Evolutionary conservation across 2,888 invertebrate species (phyloP).

Genomic region (Antheraea assamensis): DNA sequence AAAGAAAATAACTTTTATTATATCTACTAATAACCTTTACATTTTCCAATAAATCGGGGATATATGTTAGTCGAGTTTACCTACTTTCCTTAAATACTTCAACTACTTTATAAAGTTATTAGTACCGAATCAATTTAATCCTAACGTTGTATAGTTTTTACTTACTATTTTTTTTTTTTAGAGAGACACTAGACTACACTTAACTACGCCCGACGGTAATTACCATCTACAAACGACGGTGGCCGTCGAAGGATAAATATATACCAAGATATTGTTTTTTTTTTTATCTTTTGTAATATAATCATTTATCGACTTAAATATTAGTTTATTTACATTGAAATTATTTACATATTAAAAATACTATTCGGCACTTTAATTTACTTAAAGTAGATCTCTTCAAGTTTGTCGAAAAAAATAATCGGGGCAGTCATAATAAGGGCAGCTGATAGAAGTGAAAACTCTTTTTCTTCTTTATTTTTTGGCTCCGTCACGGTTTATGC

Average conservation of each 20-base stretch:
- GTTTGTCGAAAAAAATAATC: background rate
- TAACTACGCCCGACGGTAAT: background rate
- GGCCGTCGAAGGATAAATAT: background rate
- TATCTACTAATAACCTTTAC: background rate
- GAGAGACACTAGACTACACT: background rate
- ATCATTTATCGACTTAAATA: background rate
- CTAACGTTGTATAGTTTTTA: background rate
- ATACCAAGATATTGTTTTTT: no score
- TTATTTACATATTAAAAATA: slow-evolving; percentile 50
- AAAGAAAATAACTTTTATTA: background rate
- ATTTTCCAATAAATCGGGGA: background rate
- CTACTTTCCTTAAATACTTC: no score
- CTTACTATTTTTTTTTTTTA: background rate
- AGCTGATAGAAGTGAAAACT: no score
- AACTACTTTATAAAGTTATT: background rate
- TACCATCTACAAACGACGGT: background rate
- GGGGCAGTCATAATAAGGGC: no score
- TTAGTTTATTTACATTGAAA: slow-evolving; percentile 4
- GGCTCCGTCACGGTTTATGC: no score
- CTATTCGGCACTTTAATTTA: slow-evolving; percentile 64
- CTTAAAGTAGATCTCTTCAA: background rate
- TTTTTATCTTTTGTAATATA: no score
- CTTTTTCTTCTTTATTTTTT: no score
- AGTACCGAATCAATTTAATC: background rate
- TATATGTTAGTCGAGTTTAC: background rate